phyloP scores from a whole-genome alignment of 2,888 invertebrate genomes.

The Cerastis leucographa region DNA sequence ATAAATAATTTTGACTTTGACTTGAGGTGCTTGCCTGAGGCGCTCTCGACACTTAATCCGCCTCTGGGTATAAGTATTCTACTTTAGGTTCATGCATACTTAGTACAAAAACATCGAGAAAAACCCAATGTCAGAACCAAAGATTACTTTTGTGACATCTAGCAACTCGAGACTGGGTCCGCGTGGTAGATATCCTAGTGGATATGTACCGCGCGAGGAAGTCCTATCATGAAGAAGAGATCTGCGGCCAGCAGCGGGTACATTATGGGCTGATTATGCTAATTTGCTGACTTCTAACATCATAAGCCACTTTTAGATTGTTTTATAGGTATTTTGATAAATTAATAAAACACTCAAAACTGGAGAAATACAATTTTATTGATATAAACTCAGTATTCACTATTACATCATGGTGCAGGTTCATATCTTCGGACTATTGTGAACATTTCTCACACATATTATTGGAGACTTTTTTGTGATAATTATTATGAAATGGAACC shows the following conservation, averaged over 20 bases:
- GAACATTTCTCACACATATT: constrained; percentile 4
- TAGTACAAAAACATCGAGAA: too few species aligned
- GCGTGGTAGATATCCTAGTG: too few species aligned
- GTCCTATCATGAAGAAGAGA: not conserved
- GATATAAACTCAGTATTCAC: constrained; percentile 43
- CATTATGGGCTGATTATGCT: not conserved
- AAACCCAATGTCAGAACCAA: too few species aligned
- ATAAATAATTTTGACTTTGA: too few species aligned
- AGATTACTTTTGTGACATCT: not conserved
- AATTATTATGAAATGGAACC: not conserved
- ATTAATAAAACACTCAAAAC: constrained; percentile 30
- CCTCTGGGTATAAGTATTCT: too few species aligned
- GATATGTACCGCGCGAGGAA: too few species aligned
- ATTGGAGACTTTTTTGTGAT: constrained; percentile 7
- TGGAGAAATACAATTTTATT: constrained; percentile 64
- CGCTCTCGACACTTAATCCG: too few species aligned
- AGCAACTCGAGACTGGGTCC: not conserved
- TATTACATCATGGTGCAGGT: constrained; percentile 25
- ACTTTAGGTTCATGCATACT: too few species aligned
- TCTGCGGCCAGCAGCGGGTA: not conserved
- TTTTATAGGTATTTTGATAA: not conserved
- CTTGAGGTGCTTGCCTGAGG: too few species aligned
- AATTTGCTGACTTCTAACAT: not conserved
- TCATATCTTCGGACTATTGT: constrained; percentile 14
- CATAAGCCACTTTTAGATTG: not conserved